A percentile compares a stretch with the other conserved stretches of the same genome.
These are phyloP conservation scores for Mareca penelope DNA, from an alignment of 2,797 vertebrate genomes.

Conservation along the genomic window DNA sequence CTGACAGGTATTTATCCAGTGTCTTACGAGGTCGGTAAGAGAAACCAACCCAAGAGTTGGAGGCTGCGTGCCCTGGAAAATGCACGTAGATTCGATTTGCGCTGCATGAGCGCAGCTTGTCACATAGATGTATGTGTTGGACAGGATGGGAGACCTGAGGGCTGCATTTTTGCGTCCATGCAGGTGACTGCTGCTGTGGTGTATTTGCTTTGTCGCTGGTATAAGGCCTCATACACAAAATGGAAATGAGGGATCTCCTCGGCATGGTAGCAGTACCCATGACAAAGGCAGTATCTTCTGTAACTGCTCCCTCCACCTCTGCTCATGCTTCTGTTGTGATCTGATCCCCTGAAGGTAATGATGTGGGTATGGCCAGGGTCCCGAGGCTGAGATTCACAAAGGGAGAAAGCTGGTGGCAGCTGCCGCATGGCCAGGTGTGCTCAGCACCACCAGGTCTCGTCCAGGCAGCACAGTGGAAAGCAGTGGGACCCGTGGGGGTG, in stretches of 20 bases:
- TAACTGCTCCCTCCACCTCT: not conserved
- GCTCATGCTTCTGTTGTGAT: not conserved
- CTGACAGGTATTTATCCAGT: not conserved
- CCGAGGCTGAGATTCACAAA: not conserved
- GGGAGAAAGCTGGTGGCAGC: not conserved
- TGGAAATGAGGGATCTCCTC: not conserved
- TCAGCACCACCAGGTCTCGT: not conserved
- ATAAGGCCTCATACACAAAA: not conserved
- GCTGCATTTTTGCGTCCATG: not conserved
- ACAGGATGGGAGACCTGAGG: not conserved
- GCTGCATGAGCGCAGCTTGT: not conserved
- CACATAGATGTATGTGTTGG: not conserved
- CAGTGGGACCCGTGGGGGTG: not conserved
- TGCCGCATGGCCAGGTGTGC: not conserved
- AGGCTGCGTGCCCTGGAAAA: not conserved
- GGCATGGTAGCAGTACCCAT: fast-evolving
- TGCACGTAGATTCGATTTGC: fast-evolving
- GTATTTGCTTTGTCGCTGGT: not conserved
- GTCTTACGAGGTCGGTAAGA: not conserved
- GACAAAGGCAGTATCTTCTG: not conserved
- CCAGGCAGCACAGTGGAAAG: not conserved
- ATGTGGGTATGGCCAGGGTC: not conserved
- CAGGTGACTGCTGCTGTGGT: not conserved
- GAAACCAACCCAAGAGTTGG: not conserved
- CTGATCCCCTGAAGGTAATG: not conserved